These are phyloP conservation scores for Hemithea aestivaria DNA, from an alignment of 2,888 invertebrate species.

Conservation along the genomic window DNA sequence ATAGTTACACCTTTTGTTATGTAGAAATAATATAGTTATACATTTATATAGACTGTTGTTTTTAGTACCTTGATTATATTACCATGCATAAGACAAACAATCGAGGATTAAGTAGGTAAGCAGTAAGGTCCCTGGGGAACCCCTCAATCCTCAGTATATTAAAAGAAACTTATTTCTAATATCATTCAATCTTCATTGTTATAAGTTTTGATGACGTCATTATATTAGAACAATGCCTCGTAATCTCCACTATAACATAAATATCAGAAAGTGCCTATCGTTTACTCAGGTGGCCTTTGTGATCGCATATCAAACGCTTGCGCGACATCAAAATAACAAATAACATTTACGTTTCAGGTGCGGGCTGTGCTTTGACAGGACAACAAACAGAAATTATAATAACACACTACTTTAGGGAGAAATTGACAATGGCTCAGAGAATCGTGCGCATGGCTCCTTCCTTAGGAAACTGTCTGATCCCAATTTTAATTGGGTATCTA, in stretches of 20 bases:
- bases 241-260: slow-evolving; percentile 13
- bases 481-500: slow-evolving; percentile 72
- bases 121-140: slow-evolving; percentile 1
- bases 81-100: too few species aligned
- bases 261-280: slow-evolving; percentile 14
- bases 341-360: slow-evolving; percentile 55
- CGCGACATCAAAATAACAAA: slow-evolving; percentile 3
- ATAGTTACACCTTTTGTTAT: too few species aligned
- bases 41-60: too few species aligned
- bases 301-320: slow-evolving; percentile 12
- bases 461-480: slow-evolving; percentile 74
- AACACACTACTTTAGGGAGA: slow-evolving; percentile 79
- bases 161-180: neutral
- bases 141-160: neutral
- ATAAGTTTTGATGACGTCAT: slow-evolving; percentile 9
- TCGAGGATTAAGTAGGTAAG: too few species aligned
- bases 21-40: too few species aligned
- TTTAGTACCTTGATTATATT: too few species aligned
- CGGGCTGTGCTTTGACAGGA: slow-evolving; percentile 76
- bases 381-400: slow-evolving; percentile 79
- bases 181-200: slow-evolving; percentile 5
- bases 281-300: slow-evolving; percentile 23
- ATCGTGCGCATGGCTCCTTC: slow-evolving; percentile 74
- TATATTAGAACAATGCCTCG: slow-evolving; percentile 23
- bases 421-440: slow-evolving; percentile 70